phyloP scores from a whole-genome alignment of 2,113 vertebrate species.

The Cisticola juncidis region DNA sequence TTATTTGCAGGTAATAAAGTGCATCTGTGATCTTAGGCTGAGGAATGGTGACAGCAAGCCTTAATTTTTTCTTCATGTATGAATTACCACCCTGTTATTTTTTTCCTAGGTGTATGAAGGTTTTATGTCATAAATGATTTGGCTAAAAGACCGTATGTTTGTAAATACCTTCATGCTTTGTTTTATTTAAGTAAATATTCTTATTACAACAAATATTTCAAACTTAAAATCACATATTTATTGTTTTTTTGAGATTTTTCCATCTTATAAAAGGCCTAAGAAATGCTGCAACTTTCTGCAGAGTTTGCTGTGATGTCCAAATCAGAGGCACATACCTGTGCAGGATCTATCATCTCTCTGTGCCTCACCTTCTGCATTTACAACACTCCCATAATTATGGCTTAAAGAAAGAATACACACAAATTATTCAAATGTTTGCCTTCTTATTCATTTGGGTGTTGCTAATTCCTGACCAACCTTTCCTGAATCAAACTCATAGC shows the following conservation, averaged over 20 bases:
- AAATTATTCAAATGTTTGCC: neutral
- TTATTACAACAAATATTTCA: neutral
- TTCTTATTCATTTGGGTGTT: neutral
- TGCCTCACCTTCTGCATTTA: neutral
- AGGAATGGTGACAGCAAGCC: neutral
- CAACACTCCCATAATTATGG: neutral
- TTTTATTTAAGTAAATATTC: neutral
- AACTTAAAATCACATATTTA: neutral
- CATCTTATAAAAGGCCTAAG: neutral
- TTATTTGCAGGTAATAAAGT: neutral
- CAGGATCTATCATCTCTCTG: neutral
- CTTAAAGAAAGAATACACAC: neutral
- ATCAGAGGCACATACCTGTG: fast-evolving
- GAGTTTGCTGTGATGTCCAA: neutral
- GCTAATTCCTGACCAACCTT: neutral
- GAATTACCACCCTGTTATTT: neutral
- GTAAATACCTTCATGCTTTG: neutral
- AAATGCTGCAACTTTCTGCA: neutral
- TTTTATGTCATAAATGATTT: neutral
- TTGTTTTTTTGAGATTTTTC: neutral
- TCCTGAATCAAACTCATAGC: neutral
- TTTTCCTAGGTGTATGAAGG: neutral
- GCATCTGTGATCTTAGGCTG: neutral
- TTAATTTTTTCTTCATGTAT: neutral
- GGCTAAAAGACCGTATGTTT: neutral